phyloP scores from a whole-genome alignment of 2,113 vertebrate genomes.

The Rallus limicola region DNA sequence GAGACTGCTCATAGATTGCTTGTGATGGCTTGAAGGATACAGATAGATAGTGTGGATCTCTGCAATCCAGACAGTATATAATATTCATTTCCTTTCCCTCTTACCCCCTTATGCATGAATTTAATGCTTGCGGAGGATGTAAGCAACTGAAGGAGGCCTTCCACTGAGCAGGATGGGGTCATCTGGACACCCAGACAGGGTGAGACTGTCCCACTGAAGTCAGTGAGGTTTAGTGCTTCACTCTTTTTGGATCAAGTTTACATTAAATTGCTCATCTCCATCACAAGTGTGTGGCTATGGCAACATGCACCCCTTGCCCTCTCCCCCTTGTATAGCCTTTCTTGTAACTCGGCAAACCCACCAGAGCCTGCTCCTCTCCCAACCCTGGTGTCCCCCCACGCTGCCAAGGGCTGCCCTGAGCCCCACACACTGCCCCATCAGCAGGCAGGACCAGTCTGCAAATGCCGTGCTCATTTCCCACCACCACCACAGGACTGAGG shows the following conservation, averaged over 20 bases:
- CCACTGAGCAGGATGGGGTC: not conserved
- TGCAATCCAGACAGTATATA: not conserved
- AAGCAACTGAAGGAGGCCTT: not conserved
- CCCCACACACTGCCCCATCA: not conserved
- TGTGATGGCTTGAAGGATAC: slow-evolving; percentile 51
- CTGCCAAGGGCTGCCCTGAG: not conserved
- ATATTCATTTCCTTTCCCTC: slow-evolving; percentile 12
- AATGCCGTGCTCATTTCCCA: not conserved
- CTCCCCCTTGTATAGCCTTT: not conserved
- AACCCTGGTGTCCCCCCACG: not conserved
- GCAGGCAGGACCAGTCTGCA: not conserved
- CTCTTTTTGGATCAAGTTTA: not conserved
- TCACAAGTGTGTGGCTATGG: not conserved
- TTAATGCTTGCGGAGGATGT: not conserved
- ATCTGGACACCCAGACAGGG: not conserved
- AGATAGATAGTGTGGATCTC: not conserved
- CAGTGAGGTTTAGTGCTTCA: not conserved
- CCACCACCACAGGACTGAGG: rapidly evolving
- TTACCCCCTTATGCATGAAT: not conserved
- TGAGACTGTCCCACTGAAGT: not conserved
- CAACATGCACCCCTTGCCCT: not conserved
- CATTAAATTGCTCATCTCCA: not conserved
- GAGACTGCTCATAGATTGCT: slow-evolving; percentile 26
- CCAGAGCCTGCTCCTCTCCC: not conserved
- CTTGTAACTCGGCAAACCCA: not conserved